Evolutionary conservation across 2,113 vertebrate species (phyloP).

Genomic region (Brachirus orientalis): DNA sequence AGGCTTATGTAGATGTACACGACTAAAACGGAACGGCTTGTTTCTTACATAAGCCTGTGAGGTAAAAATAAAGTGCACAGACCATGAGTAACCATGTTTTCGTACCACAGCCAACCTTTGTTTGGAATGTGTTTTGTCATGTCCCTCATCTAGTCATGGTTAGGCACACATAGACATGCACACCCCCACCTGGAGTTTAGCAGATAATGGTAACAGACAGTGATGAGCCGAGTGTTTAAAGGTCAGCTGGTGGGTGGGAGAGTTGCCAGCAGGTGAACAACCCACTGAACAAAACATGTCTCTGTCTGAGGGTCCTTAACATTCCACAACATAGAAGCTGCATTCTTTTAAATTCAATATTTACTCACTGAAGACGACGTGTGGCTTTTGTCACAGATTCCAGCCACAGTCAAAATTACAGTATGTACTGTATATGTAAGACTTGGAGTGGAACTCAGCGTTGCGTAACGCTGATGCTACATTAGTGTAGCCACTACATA

Average conservation of each 20-base stretch:
- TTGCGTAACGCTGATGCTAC: constrained; percentile 16
- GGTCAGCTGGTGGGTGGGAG: constrained; percentile 35
- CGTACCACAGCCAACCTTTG: neutral
- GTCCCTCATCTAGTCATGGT: neutral
- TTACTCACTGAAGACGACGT: neutral
- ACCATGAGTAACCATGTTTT: neutral
- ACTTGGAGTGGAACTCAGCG: neutral
- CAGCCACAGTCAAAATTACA: neutral
- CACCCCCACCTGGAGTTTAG: neutral
- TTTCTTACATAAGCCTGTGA: neutral
- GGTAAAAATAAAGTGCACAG: neutral
- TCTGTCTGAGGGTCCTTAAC: neutral
- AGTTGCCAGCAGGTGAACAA: constrained; percentile 3
- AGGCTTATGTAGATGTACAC: too few species aligned
- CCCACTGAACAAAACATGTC: constrained; percentile 25
- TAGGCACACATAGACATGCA: neutral
- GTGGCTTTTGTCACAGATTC: constrained; percentile 11
- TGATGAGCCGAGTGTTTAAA: constrained; percentile 36
- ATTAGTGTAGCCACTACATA: neutral
- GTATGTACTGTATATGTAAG: neutral
- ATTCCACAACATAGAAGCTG: constrained; percentile 1
- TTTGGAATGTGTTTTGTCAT: neutral
- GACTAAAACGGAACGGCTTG: neutral
- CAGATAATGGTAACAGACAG: constrained; percentile 18
- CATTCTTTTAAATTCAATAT: neutral